These are phyloP conservation scores for Drosophila kambysellisi DNA, from an alignment of 2,888 invertebrate genomes.

Conservation along the genomic window DNA sequence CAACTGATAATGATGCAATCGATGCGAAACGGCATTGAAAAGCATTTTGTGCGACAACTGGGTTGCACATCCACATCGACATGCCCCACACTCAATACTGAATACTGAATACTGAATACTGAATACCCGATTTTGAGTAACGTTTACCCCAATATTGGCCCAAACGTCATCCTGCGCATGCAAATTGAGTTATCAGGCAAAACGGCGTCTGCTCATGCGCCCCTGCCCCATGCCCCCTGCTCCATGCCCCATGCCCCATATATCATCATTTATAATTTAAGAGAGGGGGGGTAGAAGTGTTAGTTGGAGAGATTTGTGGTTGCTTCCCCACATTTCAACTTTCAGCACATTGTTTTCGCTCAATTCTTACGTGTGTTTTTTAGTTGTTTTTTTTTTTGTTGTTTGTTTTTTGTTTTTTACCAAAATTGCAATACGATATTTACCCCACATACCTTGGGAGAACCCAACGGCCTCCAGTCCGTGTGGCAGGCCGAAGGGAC, in stretches of 20 bases:
- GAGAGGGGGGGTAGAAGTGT: neutral
- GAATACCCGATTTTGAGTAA: conserved; percentile 1
- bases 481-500: conserved; percentile 85
- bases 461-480: conserved; percentile 86
- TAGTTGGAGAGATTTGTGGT: neutral
- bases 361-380: conserved; percentile 5
- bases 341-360: conserved; percentile 65
- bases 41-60: conserved; percentile 65
- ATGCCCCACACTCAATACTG: neutral
- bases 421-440: conserved; percentile 83
- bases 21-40: conserved; percentile 75
- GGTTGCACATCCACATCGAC: conserved; percentile 19
- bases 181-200: conserved; percentile 81
- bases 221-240: neutral
- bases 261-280: conserved; percentile 26
- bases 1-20: conserved; percentile 85
- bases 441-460: conserved; percentile 86
- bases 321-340: conserved; percentile 22
- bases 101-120: neutral
- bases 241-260: neutral
- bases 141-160: neutral
- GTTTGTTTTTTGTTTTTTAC: conserved; percentile 48
- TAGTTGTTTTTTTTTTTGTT: conserved; percentile 18
- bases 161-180: conserved; percentile 37
- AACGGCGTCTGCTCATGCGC: conserved; percentile 7